Base-by-base conservation (phyloP, 2,113 vertebrate genomes). In the Drymodes brunneopygia region DNA sequence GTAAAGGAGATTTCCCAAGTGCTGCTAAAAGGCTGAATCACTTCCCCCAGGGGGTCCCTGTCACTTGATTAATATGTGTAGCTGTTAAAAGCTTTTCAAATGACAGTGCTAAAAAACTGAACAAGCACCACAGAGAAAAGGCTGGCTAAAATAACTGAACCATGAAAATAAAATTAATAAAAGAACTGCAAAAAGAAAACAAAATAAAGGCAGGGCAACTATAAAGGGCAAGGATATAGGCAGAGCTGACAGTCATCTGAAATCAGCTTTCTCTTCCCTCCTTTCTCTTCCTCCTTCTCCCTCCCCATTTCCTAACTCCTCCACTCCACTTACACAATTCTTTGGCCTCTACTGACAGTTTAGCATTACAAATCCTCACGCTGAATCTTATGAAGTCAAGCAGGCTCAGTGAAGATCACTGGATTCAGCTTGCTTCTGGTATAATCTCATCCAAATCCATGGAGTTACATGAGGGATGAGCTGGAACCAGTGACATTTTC, bases 81-180 rank as follows among this genome's bases (percentile, higher is more conserved):
- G 69, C 72, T 94, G 75, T 90, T 96, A 86, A 91, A 93, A 92
- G 57, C 42, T 69, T 60, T 44, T 81, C 27, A 92, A 94, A 80
- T 47, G 29, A 88, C 36, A 33, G 64, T 50, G 71, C 64, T 88
- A 60, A 94, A 93, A 96, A 82, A 53, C 6, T 28, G 54, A 92
- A 92, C 29, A 79, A 74, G 42, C 35, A 69, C 12, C 25, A 66
- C 33, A 66, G 44, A 74, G 31, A 53, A 71, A 92, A 81, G 29
- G 10, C 31, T 53, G 28, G 20, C n/a, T 90, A 80, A 93, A 92
- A 88, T 42, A 83, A 83, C 18, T 0, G 0, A 86, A 60, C 28
- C 31, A 28, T 53, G 56, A 82, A 85, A 95, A 95, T 45, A 81
- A 91, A 89, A 72, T 61, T 4, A 95, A 48, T 40, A 22, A 45